Conservation (phyloP, 2,113 vertebrate species). For the Acrocephalus kingi region DNA sequence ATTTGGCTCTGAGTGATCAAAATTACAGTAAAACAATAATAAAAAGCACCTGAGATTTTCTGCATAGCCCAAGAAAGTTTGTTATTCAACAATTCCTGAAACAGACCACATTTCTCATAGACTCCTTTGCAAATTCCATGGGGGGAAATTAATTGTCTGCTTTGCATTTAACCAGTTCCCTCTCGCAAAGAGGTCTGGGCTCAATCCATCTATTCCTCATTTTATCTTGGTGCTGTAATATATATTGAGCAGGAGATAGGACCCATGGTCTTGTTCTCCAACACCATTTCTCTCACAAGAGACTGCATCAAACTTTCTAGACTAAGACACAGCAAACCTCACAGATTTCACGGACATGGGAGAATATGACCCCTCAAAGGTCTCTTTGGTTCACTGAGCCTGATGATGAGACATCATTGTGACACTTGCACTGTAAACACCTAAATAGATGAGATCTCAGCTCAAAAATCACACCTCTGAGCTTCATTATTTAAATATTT, state of each 20-base stretch:
- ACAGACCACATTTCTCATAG: not conserved
- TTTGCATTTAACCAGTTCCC: not conserved
- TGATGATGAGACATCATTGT: not conserved
- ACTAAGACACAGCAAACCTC: not conserved
- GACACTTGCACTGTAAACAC: not conserved
- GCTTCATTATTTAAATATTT: slow-evolving; percentile 38
- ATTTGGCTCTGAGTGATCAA: not conserved
- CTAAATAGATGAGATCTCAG: not conserved
- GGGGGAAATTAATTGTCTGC: not conserved
- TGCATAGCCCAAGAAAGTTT: not conserved
- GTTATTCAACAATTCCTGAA: not conserved
- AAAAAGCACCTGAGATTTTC: not conserved
- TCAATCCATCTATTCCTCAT: not conserved
- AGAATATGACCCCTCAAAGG: not conserved
- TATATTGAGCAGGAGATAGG: not conserved
- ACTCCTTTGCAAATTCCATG: not conserved
- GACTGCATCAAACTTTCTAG: not conserved
- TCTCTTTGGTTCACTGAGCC: not conserved
- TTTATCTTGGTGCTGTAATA: not conserved
- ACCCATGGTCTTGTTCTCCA: not conserved
- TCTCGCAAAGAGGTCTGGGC: not conserved
- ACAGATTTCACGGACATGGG: not conserved
- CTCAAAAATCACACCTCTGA: not conserved
- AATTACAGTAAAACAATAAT: not conserved
- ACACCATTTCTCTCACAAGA: not conserved